Conservation (phyloP, 2,888 invertebrate genomes). For the Lampropteryx suffumata region DNA sequence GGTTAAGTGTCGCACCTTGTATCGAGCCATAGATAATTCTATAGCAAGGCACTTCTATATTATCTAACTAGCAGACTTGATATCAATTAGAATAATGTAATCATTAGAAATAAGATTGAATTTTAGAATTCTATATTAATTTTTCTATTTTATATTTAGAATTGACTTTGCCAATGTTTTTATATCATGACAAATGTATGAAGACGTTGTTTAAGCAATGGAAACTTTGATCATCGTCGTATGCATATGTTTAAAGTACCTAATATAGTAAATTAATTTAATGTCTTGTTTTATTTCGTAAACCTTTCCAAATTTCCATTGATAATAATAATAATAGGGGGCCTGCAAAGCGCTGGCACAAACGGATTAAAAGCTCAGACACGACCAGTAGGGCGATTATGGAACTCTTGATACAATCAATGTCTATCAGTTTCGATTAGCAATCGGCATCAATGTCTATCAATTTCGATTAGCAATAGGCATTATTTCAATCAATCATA, state of each 20-base stretch:
- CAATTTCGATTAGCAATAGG: too few relatives aligned
- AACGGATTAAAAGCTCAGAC: too few relatives aligned
- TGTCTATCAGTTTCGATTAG: too few relatives aligned
- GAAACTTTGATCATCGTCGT: constrained; percentile 72
- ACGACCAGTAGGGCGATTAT: too few relatives aligned
- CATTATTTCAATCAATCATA: too few relatives aligned
- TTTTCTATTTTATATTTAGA: constrained; percentile 72
- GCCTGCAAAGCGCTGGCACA: too few relatives aligned
- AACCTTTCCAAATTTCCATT: background rate
- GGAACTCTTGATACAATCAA: too few relatives aligned
- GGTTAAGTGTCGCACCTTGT: constrained; percentile 25
- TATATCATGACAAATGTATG: constrained; percentile 53
- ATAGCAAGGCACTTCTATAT: constrained; percentile 32
- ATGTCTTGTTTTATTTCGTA: constrained; percentile 34
- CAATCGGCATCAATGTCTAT: too few relatives aligned
- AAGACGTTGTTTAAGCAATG: constrained; percentile 69
- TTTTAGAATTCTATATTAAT: constrained; percentile 67
- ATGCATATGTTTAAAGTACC: constrained; percentile 58
- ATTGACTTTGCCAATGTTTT: constrained; percentile 70
- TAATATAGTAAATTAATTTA: constrained; percentile 67
- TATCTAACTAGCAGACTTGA: constrained; percentile 31
- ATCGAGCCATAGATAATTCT: constrained; percentile 27
- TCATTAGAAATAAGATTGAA: constrained; percentile 58
- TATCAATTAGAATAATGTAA: constrained; percentile 57
- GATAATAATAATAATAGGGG: too few relatives aligned